Evolutionary conservation across 2,113 vertebrate genomes (phyloP).

Genomic region (Oceanodroma tethys): DNA sequence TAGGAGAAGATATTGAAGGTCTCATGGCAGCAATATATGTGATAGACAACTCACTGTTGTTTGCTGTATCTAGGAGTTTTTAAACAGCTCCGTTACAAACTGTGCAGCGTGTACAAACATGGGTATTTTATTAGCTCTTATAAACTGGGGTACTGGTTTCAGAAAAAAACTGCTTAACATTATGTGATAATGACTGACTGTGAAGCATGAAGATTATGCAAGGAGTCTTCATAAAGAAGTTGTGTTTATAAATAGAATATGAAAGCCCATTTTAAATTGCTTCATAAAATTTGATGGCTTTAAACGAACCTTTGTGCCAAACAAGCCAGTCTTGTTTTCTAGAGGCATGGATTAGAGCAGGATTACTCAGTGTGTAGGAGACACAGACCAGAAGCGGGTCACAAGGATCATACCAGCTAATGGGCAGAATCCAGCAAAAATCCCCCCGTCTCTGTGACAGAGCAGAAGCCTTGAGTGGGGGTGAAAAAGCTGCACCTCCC

Average conservation of each 20-base stretch:
- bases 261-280: conserved; percentile 19
- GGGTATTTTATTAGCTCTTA: conserved; percentile 4
- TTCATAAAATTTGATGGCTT: conserved; percentile 31
- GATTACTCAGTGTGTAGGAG: not conserved
- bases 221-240: conserved; percentile 33
- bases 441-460: not conserved
- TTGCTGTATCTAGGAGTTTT: conserved; percentile 29
- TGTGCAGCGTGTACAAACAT: not conserved
- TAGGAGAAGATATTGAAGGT: conserved; percentile 16
- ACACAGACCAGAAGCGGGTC: not conserved
- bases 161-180: not conserved
- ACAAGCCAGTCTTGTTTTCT: not conserved
- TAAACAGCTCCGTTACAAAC: conserved; percentile 5
- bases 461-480: not conserved
- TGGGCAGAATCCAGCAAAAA: not conserved
- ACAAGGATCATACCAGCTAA: not conserved
- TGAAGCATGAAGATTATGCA: conserved; percentile 19
- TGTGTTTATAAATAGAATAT: conserved; percentile 36
- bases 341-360: not conserved
- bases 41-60: not conserved
- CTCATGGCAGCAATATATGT: not conserved
- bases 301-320: not conserved
- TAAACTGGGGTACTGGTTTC: not conserved
- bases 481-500: not conserved
- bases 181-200: not conserved